These are phyloP conservation scores for Quiscalus mexicanus DNA, from an alignment of 2,113 vertebrate genomes.

Conservation along the genomic window DNA sequence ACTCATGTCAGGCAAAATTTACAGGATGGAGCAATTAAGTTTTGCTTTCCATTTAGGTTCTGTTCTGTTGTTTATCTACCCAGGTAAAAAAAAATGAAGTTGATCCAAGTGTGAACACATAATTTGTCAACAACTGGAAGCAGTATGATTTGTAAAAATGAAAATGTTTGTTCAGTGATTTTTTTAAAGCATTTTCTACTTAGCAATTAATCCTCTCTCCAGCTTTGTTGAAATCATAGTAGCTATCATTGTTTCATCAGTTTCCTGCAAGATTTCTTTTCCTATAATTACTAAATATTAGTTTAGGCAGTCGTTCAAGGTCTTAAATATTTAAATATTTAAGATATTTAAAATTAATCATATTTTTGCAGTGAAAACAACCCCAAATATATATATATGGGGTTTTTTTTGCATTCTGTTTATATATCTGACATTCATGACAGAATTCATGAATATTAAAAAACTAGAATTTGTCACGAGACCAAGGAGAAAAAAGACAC, in stretches of 20 bases:
- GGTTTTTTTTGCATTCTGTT: neutral
- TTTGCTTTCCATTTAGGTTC: neutral
- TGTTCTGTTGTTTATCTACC: neutral
- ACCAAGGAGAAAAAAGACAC: neutral
- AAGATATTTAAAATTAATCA: neutral
- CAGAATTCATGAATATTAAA: neutral
- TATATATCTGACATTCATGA: neutral
- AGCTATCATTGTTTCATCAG: neutral
- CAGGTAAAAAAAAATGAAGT: neutral
- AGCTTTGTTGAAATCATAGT: neutral
- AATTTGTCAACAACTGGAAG: neutral
- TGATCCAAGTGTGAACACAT: neutral
- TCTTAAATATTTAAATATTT: neutral
- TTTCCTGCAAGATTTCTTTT: neutral
- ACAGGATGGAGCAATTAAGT: neutral
- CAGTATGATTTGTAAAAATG: neutral
- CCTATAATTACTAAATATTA: neutral
- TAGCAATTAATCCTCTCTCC: neutral
- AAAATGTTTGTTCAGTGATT: neutral
- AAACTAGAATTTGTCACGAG: neutral
- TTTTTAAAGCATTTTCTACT: neutral
- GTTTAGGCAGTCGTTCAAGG: neutral
- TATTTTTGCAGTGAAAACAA: neutral
- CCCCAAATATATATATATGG: neutral
- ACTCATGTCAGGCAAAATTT: neutral